phyloP scores from a whole-genome alignment of 35 echinoderm and acorn worm genomes.

The Stichopus chloronotus region DNA sequence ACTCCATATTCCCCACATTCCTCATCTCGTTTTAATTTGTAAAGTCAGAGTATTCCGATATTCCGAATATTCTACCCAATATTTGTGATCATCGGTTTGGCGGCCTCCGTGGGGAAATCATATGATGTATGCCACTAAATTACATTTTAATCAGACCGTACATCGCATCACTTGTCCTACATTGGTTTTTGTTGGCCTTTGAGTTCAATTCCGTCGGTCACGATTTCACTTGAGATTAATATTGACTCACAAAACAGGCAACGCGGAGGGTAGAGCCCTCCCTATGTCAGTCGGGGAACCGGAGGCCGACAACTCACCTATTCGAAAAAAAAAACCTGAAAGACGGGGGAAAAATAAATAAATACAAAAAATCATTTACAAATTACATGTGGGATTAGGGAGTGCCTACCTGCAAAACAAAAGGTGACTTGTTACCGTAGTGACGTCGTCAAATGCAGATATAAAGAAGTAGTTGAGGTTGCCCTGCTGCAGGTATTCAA shows the following conservation, averaged over 20 bases:
- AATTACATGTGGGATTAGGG: neutral
- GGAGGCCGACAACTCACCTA: neutral
- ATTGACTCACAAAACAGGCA: neutral
- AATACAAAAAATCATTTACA: neutral
- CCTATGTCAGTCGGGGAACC: neutral
- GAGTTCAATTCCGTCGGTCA: neutral
- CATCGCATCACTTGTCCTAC: constrained; percentile 7
- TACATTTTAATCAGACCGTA: constrained; percentile 30
- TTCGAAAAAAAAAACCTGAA: neutral
- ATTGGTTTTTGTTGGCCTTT: neutral
- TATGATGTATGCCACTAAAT: constrained; percentile 25
- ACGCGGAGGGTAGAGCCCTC: neutral
- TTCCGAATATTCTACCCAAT: neutral
- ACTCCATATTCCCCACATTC: too few relatives aligned
- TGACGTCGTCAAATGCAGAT: neutral
- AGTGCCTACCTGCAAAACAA: neutral
- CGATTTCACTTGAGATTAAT: neutral
- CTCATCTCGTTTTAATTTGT: too few relatives aligned
- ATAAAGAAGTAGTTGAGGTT: neutral
- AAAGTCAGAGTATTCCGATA: neutral
- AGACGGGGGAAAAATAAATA: too few relatives aligned
- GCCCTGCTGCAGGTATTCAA: too few relatives aligned
- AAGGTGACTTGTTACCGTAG: neutral
- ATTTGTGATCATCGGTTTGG: neutral
- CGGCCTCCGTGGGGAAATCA: constrained; percentile 28